Percentiles rank a stretch among this genome's conserved stretches.
These are phyloP conservation scores for Macroglossus sobrinus DNA, from an alignment of 2,113 vertebrate species.

Conservation along the genomic window DNA sequence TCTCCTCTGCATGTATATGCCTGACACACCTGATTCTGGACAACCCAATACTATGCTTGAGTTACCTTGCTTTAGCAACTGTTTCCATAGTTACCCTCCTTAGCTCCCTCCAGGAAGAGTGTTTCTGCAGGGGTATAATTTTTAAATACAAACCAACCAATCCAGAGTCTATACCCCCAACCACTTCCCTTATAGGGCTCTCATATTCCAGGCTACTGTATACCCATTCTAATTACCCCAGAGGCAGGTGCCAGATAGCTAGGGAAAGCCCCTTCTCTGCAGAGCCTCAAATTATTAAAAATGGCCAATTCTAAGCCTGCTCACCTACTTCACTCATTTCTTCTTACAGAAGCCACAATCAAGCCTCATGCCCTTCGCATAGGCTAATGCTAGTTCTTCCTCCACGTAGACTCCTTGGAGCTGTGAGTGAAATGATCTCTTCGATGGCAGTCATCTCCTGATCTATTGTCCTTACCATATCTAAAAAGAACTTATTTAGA, in stretches of 20 bases:
- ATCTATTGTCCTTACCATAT: not conserved
- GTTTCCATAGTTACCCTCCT: not conserved
- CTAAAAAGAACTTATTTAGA: not conserved
- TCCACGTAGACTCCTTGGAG: not conserved
- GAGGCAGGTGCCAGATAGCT: not conserved
- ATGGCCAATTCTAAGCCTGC: not conserved
- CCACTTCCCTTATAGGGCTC: not conserved
- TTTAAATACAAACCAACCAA: not conserved
- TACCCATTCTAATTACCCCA: not conserved
- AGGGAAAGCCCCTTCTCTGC: not conserved
- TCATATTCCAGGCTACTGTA: not conserved
- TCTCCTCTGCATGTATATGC: not conserved
- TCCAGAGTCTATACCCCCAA: not conserved
- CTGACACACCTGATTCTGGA: not conserved
- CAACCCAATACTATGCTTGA: not conserved
- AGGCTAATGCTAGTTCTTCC: not conserved
- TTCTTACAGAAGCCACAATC: not conserved
- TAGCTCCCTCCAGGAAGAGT: not conserved
- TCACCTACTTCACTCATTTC: not conserved
- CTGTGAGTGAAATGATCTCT: not conserved
- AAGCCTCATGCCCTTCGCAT: not conserved
- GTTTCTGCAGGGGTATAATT: not conserved
- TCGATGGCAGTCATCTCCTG: not conserved
- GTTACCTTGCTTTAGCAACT: not conserved
- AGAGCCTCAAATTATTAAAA: not conserved